Base-by-base conservation (phyloP, 2,113 vertebrate species). In the Cottus gobio region DNA sequence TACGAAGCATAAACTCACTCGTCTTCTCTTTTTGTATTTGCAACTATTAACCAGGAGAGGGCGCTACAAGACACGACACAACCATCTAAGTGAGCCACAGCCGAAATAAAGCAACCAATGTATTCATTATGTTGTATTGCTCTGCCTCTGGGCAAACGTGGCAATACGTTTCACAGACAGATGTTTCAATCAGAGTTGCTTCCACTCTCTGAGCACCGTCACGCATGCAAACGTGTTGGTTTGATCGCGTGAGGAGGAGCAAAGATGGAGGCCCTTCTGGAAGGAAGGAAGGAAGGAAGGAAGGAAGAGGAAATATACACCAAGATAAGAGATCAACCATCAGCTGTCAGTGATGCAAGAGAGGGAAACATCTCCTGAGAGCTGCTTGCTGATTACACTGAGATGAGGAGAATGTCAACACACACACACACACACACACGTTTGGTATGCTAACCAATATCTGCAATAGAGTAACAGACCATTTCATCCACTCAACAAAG, bases 31-130 rank as follows among this genome's bases (percentile, higher is more conserved):
- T 34, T 60, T 80, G 77, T 66, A 37, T n/a, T 85, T 80, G 6
- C 78, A 48, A 10, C 16, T n/a, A 11, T 2, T 28, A 22, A 20
- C 12, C 91, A 91, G 73, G 1, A 91, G 91, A 80, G 79, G 90
- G 83, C 86, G 16, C 69, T 75, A 12, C n/a, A 64, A 36, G 37
- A 67, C 44, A 54, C 16, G 9, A 28, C 18, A 80, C 36, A 61
- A 16, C 20, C 3, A 15, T 20, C n/a, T 26, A 1, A 5, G 10
- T 34, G 42, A 10, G 8, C 15, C 9, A 6, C 60, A n/a, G 52
- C 26, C 70, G 54, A 30, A 83, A 74, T 57, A 70, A 44, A 69
- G 54, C 34, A 76, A 57, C 28, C 62, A 26, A 22, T 65, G 20
- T 77, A 36, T 75, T 82, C 60, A 71, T 67, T 37, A 30, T 71